Percentiles rank a stretch among this genome's conserved stretches.
These are phyloP conservation scores for Ischnura elegans DNA, from an alignment of 2,888 invertebrate species.

Conservation along the genomic window DNA sequence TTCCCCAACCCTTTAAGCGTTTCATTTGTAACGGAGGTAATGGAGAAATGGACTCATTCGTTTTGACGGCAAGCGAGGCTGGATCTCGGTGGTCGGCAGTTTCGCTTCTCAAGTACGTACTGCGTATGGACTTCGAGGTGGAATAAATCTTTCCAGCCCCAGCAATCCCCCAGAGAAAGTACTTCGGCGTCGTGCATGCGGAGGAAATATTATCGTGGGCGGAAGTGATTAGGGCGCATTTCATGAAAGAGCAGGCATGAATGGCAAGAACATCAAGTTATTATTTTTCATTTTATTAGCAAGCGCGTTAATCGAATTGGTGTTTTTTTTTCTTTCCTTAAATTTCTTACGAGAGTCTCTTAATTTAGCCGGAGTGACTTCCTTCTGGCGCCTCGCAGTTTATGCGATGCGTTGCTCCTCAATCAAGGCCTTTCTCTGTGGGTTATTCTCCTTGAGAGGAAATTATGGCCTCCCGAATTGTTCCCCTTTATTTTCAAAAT, in stretches of 20 bases:
- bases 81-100: background rate
- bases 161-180: background rate
- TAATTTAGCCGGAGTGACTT: background rate
- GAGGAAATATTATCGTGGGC: background rate
- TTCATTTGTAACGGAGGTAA: background rate
- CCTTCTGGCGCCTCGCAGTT: background rate
- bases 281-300: background rate
- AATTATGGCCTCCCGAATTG: background rate
- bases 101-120: background rate
- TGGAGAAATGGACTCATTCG: background rate
- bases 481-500: background rate
- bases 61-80: background rate
- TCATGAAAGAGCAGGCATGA: background rate
- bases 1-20: no score
- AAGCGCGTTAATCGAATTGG: background rate
- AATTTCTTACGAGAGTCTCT: background rate
- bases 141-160: background rate
- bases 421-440: background rate
- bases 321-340: background rate
- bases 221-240: background rate
- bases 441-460: background rate
- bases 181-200: background rate
- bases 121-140: background rate
- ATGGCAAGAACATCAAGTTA: background rate
- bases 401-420: background rate